phyloP scores from a whole-genome alignment of 2,113 vertebrate genomes.

The Bos indicus region DNA sequence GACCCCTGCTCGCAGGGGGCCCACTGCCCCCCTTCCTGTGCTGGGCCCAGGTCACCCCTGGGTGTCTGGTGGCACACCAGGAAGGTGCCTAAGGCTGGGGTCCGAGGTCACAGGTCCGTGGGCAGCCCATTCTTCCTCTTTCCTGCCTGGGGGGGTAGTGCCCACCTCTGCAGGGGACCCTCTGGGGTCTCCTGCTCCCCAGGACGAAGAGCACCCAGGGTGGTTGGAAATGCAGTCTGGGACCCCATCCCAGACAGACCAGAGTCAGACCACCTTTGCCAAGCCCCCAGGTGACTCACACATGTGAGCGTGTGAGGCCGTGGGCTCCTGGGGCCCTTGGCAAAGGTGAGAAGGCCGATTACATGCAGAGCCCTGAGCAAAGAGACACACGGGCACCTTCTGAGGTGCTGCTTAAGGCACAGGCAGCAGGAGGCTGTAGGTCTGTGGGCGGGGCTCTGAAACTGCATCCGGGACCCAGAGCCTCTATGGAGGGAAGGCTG shows the following conservation, averaged over 20 bases:
- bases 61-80: not conserved
- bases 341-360: not conserved
- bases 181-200: not conserved
- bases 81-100: not conserved
- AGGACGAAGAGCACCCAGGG: not conserved
- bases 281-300: not conserved
- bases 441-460: no score
- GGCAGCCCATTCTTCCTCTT: not conserved
- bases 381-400: not conserved
- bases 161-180: no score
- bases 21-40: not conserved
- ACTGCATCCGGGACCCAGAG: fast-evolving
- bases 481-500: fast-evolving
- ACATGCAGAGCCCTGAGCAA: not conserved
- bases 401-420: fast-evolving
- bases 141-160: not conserved
- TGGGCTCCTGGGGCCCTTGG: not conserved
- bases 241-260: not conserved
- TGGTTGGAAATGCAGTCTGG: not conserved
- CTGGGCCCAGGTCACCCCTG: not conserved
- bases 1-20: no score
- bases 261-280: no score
- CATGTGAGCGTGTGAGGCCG: fast-evolving
- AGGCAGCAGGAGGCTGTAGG: fast-evolving
- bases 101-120: no score